Base-by-base conservation (phyloP, 2,888 invertebrate genomes). In the Glyphotaelius pellucidus region DNA sequence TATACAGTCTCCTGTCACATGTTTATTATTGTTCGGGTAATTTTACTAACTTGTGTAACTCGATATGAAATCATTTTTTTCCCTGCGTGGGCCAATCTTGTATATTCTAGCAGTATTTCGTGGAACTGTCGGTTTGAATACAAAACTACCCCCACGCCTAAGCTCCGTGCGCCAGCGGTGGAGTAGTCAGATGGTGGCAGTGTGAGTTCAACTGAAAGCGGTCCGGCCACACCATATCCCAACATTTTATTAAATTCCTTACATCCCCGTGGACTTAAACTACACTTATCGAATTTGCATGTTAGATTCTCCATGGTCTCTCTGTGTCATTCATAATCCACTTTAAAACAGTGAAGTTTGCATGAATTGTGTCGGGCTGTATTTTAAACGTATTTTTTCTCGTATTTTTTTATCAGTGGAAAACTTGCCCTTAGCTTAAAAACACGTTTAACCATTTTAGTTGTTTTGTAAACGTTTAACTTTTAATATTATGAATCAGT, bases 271-370 rank as follows among this genome's bases (percentile, higher is more conserved):
- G 32, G 31, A 87, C 87, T 25, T 25, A 87, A 87, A 32, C 67
- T 30, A 87, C 87, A 52, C 30, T 87, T 87, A 31, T 87, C 67
- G 32, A 52, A 85, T 85, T 85, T 85, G 38, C 85, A 85, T 42
- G 35, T 85, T 85, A 7, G 1, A 31, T 85, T 85, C 42, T 85
- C 38, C 32, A 25, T 35, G 9, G 85, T 38, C 19, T 85, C 81
- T 31, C 32, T 14, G 25, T 67, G 25, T 67, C 7, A 67, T 25
- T 67, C 67, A 25, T n/a, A 67, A 67, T 67, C 25, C 67, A 67
- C 67, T 67, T 9, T 67, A 67, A 67, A 67, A 67, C n/a, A 67
- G 9, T 25, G 67, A 9, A 67, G n/a, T 67, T 25, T n/a, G 67
- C 67, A n/a, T 67, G 25, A 67, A 67, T 67, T 67, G 67, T 67